These are phyloP conservation scores for Aptenodytes forsteri DNA, from an alignment of 2,113 vertebrate genomes.

Conservation along the genomic window DNA sequence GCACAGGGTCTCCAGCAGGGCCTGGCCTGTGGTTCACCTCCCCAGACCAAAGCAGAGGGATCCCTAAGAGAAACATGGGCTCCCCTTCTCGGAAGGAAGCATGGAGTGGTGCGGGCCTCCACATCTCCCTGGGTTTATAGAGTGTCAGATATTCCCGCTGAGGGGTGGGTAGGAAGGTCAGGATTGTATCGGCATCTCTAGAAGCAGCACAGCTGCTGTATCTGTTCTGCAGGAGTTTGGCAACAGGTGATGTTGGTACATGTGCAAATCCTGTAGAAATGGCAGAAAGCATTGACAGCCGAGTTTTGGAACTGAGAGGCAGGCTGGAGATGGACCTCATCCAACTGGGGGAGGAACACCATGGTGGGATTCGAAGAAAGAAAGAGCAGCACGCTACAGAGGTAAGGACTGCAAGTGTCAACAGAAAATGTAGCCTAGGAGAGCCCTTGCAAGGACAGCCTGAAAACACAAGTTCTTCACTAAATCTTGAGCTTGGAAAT, in stretches of 20 bases:
- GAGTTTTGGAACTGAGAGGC: constrained; percentile 76
- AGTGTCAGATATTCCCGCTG: background rate
- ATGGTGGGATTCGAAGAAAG: constrained; percentile 78
- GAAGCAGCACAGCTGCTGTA: background rate
- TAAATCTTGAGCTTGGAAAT: background rate
- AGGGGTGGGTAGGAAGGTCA: background rate
- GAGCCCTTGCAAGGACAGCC: background rate
- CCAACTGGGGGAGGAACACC: constrained; percentile 77
- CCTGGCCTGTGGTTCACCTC: background rate
- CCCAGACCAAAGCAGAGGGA: background rate
- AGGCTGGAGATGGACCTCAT: constrained; percentile 84
- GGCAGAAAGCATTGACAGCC: background rate
- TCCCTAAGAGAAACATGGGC: background rate
- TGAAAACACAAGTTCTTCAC: background rate
- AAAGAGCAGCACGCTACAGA: constrained; percentile 86
- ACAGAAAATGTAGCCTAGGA: background rate
- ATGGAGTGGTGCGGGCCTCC: background rate
- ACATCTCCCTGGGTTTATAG: background rate
- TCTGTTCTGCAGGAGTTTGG: constrained; percentile 48
- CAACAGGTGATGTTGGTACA: background rate
- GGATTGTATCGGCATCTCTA: fast-evolving
- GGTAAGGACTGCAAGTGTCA: constrained; percentile 58
- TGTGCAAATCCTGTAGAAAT: background rate
- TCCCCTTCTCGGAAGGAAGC: background rate
- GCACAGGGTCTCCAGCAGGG: background rate